Evolutionary conservation across 2,888 invertebrate genomes (phyloP).

Genomic region (Agrotis puta): DNA sequence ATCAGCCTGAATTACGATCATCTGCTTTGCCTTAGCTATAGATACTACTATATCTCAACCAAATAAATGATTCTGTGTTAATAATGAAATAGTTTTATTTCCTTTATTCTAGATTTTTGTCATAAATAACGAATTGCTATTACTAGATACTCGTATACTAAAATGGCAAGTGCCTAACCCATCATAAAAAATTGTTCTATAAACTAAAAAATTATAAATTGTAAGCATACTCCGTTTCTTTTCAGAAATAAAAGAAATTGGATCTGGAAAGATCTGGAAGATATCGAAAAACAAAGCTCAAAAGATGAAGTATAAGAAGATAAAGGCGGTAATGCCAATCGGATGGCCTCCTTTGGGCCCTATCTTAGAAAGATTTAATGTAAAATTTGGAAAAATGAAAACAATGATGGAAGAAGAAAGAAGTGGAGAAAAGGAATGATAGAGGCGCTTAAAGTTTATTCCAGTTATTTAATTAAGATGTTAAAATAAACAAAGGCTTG

Average conservation of each 20-base stretch:
- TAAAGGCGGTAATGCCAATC: slow-evolving; percentile 25
- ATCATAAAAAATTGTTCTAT: neutral
- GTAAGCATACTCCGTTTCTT: slow-evolving; percentile 14
- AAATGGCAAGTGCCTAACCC: neutral
- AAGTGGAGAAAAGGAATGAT: neutral
- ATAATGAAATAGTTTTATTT: slow-evolving; percentile 40
- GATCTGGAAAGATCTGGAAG: neutral
- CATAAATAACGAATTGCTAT: neutral
- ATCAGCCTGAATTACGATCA: slow-evolving; percentile 18
- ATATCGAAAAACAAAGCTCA: neutral
- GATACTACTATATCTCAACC: neutral
- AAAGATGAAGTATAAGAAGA: neutral
- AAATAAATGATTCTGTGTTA: slow-evolving; percentile 31
- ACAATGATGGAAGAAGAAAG: too few relatives aligned
- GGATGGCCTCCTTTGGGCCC: slow-evolving; percentile 53
- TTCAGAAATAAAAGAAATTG: slow-evolving; percentile 14
- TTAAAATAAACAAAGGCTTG: slow-evolving; percentile 11
- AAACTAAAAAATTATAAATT: neutral
- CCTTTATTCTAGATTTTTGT: neutral
- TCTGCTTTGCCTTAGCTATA: slow-evolving; percentile 5
- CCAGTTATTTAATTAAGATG: neutral
- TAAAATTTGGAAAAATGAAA: too few relatives aligned
- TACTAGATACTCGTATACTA: too few relatives aligned
- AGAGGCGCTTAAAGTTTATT: neutral
- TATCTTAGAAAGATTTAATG: neutral